A percentile compares a stretch with the other conserved stretches of the same genome.
Conservation (phyloP, 2,113 vertebrate species). For the Oryzias melastigma region DNA sequence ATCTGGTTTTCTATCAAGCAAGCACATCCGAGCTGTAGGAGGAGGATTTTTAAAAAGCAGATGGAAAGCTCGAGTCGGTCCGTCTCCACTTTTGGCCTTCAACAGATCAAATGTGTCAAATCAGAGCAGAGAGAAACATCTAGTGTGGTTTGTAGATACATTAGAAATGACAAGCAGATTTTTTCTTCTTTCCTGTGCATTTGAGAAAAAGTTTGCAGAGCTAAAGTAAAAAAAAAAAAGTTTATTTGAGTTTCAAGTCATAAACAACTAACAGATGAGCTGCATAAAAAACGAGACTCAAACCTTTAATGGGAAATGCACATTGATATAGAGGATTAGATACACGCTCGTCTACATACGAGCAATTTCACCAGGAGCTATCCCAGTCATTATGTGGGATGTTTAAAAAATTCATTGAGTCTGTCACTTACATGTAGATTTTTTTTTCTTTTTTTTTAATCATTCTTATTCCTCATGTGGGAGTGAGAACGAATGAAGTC, state of each 20-base stretch:
- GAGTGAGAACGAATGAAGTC: neutral
- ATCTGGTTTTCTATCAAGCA: neutral
- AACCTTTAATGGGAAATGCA: no score
- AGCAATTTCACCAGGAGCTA: neutral
- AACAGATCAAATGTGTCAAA: no score
- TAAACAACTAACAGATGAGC: no score
- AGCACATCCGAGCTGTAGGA: neutral
- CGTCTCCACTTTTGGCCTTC: no score
- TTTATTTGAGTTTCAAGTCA: no score
- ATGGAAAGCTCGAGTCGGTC: slow-evolving; percentile 1
- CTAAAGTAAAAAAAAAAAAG: no score
- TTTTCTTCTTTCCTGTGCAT: no score
- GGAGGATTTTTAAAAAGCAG: neutral
- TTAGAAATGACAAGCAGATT: no score
- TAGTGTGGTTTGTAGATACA: no score
- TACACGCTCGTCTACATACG: neutral
- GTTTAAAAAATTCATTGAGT: neutral
- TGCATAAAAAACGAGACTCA: no score
- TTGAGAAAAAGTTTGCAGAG: no score
- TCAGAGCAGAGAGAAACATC: no score
- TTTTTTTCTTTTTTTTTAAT: neutral
- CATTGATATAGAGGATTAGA: neutral
- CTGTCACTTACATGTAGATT: neutral
- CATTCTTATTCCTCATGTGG: neutral
- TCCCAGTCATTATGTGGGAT: neutral